Conservation (phyloP, 2,113 vertebrate genomes). For the Onychostruthus taczanowskii region DNA sequence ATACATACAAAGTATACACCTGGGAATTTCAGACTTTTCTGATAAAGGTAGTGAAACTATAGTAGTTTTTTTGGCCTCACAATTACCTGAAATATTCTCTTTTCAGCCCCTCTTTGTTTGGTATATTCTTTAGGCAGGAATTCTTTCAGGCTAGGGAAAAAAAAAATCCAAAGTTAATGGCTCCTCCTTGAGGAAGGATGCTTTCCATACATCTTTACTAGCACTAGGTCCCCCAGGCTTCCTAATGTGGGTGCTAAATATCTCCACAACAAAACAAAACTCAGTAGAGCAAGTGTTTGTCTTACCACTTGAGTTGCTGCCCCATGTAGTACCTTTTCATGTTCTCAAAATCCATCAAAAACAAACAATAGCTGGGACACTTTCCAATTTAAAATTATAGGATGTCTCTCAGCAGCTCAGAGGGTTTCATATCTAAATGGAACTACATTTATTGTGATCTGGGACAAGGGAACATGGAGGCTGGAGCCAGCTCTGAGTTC, state of each 20-base stretch:
- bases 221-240: not conserved
- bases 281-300: not conserved
- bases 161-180: not conserved
- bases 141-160: conserved; percentile 75
- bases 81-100: conserved; percentile 83
- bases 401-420: not conserved
- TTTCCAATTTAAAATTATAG: not conserved
- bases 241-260: not conserved
- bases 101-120: conserved; percentile 83
- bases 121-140: conserved; percentile 85
- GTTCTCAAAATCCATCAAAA: not conserved
- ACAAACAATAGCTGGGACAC: not conserved
- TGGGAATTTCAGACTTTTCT: not conserved
- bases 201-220: not conserved
- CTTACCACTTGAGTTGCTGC: not conserved
- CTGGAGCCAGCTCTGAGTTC: not conserved
- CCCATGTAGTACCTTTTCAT: not conserved
- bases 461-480: not conserved
- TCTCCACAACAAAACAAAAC: not conserved
- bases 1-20: not conserved
- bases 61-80: not conserved
- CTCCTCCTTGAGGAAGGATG: not conserved
- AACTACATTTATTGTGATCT: not conserved
- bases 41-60: not conserved
- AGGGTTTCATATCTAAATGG: not conserved